These are phyloP conservation scores for Galaxea fascicularis DNA, from an alignment of 92 coral and sea anemone species.

Conservation along the genomic window DNA sequence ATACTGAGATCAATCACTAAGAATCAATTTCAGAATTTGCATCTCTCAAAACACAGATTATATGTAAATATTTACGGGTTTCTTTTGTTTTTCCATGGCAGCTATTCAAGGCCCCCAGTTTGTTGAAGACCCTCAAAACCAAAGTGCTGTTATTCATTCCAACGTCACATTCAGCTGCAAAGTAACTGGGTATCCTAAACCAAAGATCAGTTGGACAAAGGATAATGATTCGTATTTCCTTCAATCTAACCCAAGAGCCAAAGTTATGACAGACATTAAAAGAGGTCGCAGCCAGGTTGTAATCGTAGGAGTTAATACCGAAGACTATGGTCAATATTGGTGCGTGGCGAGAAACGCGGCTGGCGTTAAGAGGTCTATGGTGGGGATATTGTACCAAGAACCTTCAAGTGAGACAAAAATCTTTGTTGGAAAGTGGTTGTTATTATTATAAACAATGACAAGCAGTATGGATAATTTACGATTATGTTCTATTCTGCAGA, in stretches of 20 bases:
- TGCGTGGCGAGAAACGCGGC: background rate
- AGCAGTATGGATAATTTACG: too few relatives aligned
- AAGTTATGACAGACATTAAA: background rate
- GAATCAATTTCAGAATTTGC: too few relatives aligned
- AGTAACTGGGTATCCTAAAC: slow-evolving; percentile 10
- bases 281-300: background rate
- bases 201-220: slow-evolving; percentile 19
- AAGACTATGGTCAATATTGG: background rate
- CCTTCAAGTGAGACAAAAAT: background rate
- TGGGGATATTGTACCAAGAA: background rate
- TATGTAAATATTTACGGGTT: too few relatives aligned
- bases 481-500: too few relatives aligned
- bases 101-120: background rate
- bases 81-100: too few relatives aligned
- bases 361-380: background rate
- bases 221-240: background rate
- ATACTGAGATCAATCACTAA: too few relatives aligned
- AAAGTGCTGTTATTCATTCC: background rate
- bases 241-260: background rate
- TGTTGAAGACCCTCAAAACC: background rate
- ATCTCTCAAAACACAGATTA: too few relatives aligned
- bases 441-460: too few relatives aligned
- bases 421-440: too few relatives aligned
- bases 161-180: slow-evolving; percentile 12
- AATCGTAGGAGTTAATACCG: background rate